Conservation (phyloP, 2,888 invertebrate genomes). For the Archaeoteleia sp. region DNA sequence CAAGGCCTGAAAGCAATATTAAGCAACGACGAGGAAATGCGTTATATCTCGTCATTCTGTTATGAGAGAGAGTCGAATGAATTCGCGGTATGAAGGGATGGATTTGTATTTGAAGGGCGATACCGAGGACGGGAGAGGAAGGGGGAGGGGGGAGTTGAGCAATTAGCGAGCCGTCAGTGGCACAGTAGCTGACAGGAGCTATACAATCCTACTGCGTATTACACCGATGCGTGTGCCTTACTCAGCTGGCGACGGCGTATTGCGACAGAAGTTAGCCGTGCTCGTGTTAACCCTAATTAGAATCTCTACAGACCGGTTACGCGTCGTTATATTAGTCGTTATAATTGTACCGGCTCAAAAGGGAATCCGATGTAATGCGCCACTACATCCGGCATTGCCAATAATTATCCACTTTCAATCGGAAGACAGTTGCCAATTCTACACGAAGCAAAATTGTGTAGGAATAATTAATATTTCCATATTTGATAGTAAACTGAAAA, state of each 20-base stretch:
- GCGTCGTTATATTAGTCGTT: conserved; percentile 55
- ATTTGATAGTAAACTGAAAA: too few species aligned
- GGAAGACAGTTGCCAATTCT: background rate
- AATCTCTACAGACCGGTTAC: conserved; percentile 61
- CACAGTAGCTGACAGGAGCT: conserved; percentile 56
- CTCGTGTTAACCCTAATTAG: conserved; percentile 68
- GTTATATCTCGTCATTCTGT: conserved; percentile 32
- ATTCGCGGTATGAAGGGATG: conserved; percentile 48
- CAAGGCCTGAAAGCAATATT: conserved; percentile 31
- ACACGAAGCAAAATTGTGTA: too few species aligned
- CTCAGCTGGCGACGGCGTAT: conserved; percentile 63
- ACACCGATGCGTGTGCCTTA: conserved; percentile 62
- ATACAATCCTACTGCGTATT: conserved; percentile 53
- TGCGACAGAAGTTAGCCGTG: conserved; percentile 48
- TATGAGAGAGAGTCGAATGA: conserved; percentile 37
- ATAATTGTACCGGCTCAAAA: conserved; percentile 51
- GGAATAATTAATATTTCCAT: too few species aligned
- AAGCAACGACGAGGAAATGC: conserved; percentile 37
- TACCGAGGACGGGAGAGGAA: conserved; percentile 45
- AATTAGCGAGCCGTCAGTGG: conserved; percentile 75
- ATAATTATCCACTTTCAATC: conserved; percentile 26
- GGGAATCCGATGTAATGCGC: conserved; percentile 41
- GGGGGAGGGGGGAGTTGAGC: conserved; percentile 65
- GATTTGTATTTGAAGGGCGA: conserved; percentile 57
- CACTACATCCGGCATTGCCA: conserved; percentile 42